Percentiles rank a stretch among this genome's conserved stretches.
Conservation (phyloP, 2,113 vertebrate species). For the Lophius piscatorius region DNA sequence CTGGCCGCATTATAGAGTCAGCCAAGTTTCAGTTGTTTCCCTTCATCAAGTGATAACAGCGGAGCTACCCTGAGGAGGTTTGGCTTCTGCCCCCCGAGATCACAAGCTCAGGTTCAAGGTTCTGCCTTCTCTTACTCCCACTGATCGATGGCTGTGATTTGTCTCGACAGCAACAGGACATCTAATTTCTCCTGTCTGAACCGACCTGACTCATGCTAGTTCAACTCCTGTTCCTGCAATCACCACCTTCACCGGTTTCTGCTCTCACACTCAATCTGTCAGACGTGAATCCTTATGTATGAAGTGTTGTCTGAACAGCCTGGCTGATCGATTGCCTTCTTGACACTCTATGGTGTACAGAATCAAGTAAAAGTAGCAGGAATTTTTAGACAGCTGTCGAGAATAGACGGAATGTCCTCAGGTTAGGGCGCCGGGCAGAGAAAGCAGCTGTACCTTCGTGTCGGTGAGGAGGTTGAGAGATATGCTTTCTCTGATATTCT, state of each 20-base stretch:
- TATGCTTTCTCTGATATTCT: slow-evolving; percentile 2
- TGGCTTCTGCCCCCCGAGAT: background rate
- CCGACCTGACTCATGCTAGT: slow-evolving; percentile 41
- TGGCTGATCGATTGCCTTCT: slow-evolving; percentile 40
- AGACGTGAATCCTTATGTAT: slow-evolving; percentile 38
- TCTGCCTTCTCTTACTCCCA: slow-evolving; percentile 24
- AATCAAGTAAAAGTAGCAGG: slow-evolving; percentile 35
- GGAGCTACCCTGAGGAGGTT: slow-evolving; percentile 8
- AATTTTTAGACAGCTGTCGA: slow-evolving; percentile 49
- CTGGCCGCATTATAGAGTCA: slow-evolving; percentile 15
- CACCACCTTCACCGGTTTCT: slow-evolving; percentile 24
- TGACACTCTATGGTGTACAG: slow-evolving; percentile 25
- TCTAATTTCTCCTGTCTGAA: slow-evolving; percentile 40
- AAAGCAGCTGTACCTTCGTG: slow-evolving; percentile 69
- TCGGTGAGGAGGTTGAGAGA: slow-evolving; percentile 23
- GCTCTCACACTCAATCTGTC: slow-evolving; percentile 19
- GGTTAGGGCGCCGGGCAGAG: slow-evolving; percentile 29
- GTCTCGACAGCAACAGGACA: slow-evolving; percentile 13
- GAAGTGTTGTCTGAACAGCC: slow-evolving; percentile 46
- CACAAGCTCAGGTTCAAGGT: slow-evolving; percentile 3
- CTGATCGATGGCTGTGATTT: slow-evolving; percentile 29
- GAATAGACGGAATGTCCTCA: slow-evolving; percentile 42
- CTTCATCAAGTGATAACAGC: slow-evolving; percentile 21
- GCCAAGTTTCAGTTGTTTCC: slow-evolving; percentile 38
- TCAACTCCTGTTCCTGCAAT: slow-evolving; percentile 23